These are phyloP conservation scores for Prostheceraeus crozeri DNA, from an alignment of 2,888 invertebrate genomes.

Conservation along the genomic window DNA sequence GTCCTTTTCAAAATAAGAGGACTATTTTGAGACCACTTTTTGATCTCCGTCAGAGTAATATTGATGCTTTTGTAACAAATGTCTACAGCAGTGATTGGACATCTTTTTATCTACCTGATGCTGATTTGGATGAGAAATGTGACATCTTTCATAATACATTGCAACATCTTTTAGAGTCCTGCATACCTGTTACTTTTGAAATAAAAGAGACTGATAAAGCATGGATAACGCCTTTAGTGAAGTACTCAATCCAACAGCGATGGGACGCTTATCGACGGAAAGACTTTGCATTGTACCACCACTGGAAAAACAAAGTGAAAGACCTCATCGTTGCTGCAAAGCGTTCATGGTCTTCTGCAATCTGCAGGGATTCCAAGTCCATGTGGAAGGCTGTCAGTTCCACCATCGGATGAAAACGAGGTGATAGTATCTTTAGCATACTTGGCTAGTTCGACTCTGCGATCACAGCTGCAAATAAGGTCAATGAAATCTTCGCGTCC, in stretches of 20 bases:
- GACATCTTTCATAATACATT: not conserved
- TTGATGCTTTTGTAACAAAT: not conserved
- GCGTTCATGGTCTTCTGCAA: too few species aligned
- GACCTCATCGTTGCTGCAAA: constrained; percentile 9
- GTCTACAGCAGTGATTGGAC: not conserved
- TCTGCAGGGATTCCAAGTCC: too few species aligned
- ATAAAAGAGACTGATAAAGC: not conserved
- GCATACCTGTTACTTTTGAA: not conserved
- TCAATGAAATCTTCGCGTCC: too few species aligned
- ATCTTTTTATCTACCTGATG: not conserved
- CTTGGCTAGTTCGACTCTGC: too few species aligned
- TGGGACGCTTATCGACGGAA: not conserved
- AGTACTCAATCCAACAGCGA: constrained; percentile 2
- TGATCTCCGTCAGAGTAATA: not conserved
- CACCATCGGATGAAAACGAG: too few species aligned
- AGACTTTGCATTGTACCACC: not conserved
- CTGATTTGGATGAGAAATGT: not conserved
- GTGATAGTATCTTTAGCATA: too few species aligned
- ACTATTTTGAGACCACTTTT: not conserved
- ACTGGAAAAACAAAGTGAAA: constrained; percentile 23
- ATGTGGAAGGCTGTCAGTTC: too few species aligned
- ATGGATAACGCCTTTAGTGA: not conserved
- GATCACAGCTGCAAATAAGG: too few species aligned
- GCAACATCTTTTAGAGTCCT: not conserved
- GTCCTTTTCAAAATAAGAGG: not conserved